Evolutionary conservation across 2,113 vertebrate genomes (phyloP).

Genomic region (Turdus rufiventris): DNA sequence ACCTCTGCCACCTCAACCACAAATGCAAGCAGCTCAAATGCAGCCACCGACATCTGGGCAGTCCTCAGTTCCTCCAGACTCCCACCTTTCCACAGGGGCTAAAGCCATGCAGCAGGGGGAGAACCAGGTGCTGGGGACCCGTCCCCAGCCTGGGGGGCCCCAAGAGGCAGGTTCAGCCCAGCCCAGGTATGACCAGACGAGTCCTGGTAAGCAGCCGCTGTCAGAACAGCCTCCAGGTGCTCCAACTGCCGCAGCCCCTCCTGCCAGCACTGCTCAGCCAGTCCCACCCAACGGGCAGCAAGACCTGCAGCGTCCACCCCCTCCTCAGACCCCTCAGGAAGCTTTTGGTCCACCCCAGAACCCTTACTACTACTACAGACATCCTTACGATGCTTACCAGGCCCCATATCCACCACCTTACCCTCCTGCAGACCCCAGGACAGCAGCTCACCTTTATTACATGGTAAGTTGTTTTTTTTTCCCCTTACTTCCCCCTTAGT

Average conservation of each 20-base stretch:
- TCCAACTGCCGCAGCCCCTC: neutral
- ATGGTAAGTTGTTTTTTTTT: conserved; percentile 69
- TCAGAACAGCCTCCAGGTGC: neutral
- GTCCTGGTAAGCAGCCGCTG: neutral
- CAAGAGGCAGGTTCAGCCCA: conserved; percentile 1
- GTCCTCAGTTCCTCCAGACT: neutral
- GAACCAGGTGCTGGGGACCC: neutral
- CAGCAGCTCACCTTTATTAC: conserved; percentile 81
- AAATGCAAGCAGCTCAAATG: neutral
- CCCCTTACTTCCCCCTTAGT: rapidly evolving
- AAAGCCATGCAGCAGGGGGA: conserved; percentile 23
- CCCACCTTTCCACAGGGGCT: conserved; percentile 37
- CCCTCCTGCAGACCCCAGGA: conserved; percentile 76
- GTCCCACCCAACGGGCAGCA: neutral
- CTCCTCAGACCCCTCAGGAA: conserved; percentile 74
- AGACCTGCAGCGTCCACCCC: conserved; percentile 76
- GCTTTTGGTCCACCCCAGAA: conserved; percentile 71
- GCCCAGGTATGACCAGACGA: neutral
- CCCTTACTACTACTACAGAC: conserved; percentile 65
- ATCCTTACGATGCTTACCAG: conserved; percentile 79
- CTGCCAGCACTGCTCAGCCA: conserved; percentile 1
- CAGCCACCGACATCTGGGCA: neutral
- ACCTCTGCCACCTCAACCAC: conserved; percentile 6
- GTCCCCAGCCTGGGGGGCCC: conserved; percentile 35
- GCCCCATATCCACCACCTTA: conserved; percentile 75